Evolutionary conservation across 92 coral and sea anemone species (phyloP).

Genomic region (Palythoa caribaeorum): DNA sequence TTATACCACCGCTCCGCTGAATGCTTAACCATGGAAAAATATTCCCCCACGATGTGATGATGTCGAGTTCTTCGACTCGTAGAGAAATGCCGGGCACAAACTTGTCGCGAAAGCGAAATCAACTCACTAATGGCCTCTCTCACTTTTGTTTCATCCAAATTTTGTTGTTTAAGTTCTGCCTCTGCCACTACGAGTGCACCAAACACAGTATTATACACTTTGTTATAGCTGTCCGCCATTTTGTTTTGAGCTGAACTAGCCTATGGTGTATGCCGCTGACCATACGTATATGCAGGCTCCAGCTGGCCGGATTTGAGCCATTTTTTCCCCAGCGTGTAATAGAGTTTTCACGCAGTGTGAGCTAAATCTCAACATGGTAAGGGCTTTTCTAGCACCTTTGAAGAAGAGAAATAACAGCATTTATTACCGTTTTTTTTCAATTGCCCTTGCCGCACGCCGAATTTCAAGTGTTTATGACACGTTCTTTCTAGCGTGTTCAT

Average conservation of each 20-base stretch:
- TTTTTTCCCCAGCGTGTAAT: constrained; percentile 10
- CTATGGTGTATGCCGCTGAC: constrained; percentile 33
- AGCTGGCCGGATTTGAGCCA: constrained; percentile 9
- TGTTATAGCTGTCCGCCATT: constrained; percentile 11
- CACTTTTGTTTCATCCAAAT: not conserved
- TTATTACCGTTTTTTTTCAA: too few species aligned
- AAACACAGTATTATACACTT: constrained; percentile 16
- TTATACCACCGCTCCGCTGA: constrained; percentile 29
- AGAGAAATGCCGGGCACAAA: not conserved
- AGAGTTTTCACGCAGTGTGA: too few species aligned
- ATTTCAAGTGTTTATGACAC: too few species aligned
- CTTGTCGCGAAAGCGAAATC: constrained; percentile 11
- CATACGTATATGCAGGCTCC: constrained; percentile 6
- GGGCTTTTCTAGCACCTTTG: too few species aligned
- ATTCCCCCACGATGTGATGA: constrained; percentile 37
- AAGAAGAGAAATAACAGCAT: too few species aligned
- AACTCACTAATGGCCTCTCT: constrained; percentile 3
- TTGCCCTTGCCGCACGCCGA: too few species aligned
- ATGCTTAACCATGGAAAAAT: constrained; percentile 45
- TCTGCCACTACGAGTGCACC: constrained; percentile 7
- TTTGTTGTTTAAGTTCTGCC: constrained; percentile 13
- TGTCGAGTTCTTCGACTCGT: constrained; percentile 17
- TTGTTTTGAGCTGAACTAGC: not conserved
- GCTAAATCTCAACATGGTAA: too few species aligned
- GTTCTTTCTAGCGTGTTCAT: too few species aligned